phyloP scores from a whole-genome alignment of 2,113 vertebrate genomes.

The Semicossyphus pulcher region DNA sequence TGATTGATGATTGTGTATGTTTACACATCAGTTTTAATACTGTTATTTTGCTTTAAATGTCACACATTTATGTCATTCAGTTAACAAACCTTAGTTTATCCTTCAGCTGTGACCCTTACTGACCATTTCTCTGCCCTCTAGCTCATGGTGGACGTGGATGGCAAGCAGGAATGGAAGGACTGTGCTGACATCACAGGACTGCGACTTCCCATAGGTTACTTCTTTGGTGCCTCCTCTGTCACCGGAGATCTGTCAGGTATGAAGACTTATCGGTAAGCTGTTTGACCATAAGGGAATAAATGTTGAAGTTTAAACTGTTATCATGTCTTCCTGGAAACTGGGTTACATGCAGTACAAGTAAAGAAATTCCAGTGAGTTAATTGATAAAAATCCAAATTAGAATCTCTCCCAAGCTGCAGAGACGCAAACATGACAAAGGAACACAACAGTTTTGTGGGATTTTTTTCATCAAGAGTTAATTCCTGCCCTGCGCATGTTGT shows the following conservation, averaged over 20 bases:
- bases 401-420: neutral
- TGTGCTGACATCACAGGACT: constrained; percentile 90
- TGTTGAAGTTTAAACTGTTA: no score
- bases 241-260: constrained; percentile 95
- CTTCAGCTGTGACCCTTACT: neutral
- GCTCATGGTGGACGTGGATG: constrained; percentile 91
- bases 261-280: neutral
- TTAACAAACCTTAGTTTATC: no score
- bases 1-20: neutral
- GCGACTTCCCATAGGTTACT: constrained; percentile 89
- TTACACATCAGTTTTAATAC: neutral
- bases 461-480: neutral
- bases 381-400: neutral
- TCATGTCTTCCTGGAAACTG: neutral
- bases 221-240: constrained; percentile 90
- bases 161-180: constrained; percentile 91
- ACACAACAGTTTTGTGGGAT: no score
- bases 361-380: neutral
- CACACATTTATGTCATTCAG: no score
- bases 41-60: no score
- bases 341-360: neutral
- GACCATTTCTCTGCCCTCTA: constrained; percentile 45
- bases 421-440: no score
- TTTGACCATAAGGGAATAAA: neutral
- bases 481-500: neutral